Percentiles rank a stretch among this genome's conserved stretches.
phyloP scores from a whole-genome alignment of 2,888 invertebrate genomes.

The Catocala nupta region DNA sequence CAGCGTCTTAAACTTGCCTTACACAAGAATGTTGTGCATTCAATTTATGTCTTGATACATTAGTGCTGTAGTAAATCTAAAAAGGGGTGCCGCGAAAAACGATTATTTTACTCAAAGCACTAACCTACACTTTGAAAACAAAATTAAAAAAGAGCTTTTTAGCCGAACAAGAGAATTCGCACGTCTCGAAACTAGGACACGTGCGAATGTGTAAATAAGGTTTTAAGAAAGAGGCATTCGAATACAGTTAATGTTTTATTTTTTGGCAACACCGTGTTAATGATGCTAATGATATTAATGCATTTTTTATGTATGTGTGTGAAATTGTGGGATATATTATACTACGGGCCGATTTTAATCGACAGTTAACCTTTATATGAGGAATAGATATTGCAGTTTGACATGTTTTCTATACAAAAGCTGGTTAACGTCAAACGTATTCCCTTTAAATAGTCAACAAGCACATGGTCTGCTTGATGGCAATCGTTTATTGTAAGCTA shows the following conservation, averaged over 20 bases:
- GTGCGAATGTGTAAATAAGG: conserved; percentile 13
- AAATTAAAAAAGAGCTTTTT: conserved; percentile 12
- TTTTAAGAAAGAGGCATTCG: conserved; percentile 8
- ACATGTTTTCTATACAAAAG: no score
- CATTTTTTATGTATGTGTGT: background rate
- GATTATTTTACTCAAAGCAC: conserved; percentile 19
- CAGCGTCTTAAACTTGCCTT: conserved; percentile 12
- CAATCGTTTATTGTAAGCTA: no score
- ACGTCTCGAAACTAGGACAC: conserved; percentile 16
- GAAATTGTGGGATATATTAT: no score
- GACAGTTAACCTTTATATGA: no score
- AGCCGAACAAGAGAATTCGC: conserved; percentile 11
- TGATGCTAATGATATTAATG: conserved; percentile 6
- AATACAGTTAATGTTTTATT: conserved; percentile 9
- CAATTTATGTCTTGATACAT: conserved; percentile 13
- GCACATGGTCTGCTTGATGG: no score
- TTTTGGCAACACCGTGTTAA: conserved; percentile 14
- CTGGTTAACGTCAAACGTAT: no score
- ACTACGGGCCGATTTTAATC: no score
- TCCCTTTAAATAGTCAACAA: no score
- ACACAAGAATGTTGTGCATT: background rate
- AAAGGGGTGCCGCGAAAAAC: conserved; percentile 18
- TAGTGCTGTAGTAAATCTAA: conserved; percentile 23
- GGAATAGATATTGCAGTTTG: no score
- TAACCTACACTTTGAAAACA: conserved; percentile 17